Conservation (phyloP, 2,113 vertebrate genomes). For the Speoplatyrhinus poulsoni region DNA sequence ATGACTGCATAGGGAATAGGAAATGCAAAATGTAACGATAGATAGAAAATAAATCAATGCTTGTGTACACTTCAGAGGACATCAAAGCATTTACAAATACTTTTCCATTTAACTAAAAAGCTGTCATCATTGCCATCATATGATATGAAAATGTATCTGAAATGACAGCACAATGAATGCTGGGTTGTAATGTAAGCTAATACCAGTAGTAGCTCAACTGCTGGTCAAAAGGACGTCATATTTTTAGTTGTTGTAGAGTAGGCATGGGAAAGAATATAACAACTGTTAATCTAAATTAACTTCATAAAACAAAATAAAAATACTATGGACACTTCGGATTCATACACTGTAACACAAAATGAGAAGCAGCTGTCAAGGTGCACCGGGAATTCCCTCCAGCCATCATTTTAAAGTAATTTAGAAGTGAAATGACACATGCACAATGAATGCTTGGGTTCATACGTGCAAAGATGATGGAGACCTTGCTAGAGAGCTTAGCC, state of each 20-base stretch:
- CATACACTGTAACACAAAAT: not conserved
- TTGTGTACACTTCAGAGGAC: not conserved
- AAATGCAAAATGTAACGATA: not conserved
- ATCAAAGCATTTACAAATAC: not conserved
- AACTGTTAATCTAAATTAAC: no score
- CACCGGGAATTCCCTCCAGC: not conserved
- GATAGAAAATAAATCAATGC: not conserved
- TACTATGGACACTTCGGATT: no score
- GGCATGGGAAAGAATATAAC: no score
- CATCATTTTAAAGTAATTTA: not conserved
- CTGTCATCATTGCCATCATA: no score
- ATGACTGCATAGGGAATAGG: slow-evolving; percentile 67
- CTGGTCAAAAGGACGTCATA: no score
- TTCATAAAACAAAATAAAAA: no score
- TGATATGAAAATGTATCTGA: no score
- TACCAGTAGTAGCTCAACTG: no score
- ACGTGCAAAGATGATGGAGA: slow-evolving; percentile 79
- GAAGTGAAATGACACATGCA: not conserved
- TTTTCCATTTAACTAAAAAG: no score
- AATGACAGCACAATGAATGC: not conserved
- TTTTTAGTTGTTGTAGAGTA: no score
- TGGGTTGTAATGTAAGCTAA: not conserved
- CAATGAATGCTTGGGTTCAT: slow-evolving; percentile 22
- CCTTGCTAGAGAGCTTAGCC: slow-evolving; percentile 77
- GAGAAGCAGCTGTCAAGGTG: not conserved